Evolutionary conservation across 2,797 vertebrate species (phyloP).

Genomic region (Protosalanx chinensis): DNA sequence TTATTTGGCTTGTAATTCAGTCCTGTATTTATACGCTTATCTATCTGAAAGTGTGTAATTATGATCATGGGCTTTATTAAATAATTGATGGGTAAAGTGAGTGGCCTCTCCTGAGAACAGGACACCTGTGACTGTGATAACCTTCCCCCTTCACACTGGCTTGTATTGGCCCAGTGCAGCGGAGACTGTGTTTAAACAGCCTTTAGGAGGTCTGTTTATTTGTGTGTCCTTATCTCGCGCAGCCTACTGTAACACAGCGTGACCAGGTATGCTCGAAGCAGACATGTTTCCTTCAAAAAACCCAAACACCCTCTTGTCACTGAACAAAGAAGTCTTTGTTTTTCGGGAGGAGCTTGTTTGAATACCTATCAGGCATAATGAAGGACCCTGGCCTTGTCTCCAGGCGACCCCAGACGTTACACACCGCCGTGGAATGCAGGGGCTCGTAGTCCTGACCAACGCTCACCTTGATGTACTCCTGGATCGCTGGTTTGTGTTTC

Average conservation of each 20-base stretch:
- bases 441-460: not conserved
- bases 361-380: slow-evolving; percentile 11
- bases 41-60: not conserved
- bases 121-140: slow-evolving; percentile 42
- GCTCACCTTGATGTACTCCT: not conserved
- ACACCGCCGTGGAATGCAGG: slow-evolving; percentile 7
- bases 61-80: not conserved
- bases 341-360: slow-evolving; percentile 31
- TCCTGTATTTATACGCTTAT: not conserved
- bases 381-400: not conserved
- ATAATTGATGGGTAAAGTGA: not conserved
- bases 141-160: slow-evolving; percentile 21
- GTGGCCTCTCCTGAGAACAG: not conserved
- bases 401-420: slow-evolving; percentile 14
- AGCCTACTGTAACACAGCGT: not conserved
- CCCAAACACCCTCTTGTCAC: not conserved
- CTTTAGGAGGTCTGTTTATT: not conserved
- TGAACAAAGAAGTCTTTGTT: slow-evolving; percentile 5
- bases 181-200: not conserved
- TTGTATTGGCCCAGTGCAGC: slow-evolving; percentile 1
- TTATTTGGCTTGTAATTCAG: not conserved
- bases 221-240: not conserved
- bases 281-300: not conserved
- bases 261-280: not conserved
- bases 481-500: not conserved